Percentiles rank a stretch among this genome's conserved stretches.
Conservation (phyloP, 92 coral and sea anemone genomes). For the Meandrina meandrites region DNA sequence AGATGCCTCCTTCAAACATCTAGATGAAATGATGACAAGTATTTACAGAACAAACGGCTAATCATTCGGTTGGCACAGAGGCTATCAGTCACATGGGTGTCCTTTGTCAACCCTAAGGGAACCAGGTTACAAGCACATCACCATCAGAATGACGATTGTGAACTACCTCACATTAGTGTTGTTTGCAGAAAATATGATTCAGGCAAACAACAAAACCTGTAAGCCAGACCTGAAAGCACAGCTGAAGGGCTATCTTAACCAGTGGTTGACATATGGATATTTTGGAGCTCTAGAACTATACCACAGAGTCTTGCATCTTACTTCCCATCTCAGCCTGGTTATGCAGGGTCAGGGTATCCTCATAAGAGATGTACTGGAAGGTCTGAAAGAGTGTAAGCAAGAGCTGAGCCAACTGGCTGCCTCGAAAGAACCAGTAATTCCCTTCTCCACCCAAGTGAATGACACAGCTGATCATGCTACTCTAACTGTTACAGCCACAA, state of each 20-base stretch:
- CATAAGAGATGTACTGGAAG: conserved; percentile 39
- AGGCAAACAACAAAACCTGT: conserved; percentile 53
- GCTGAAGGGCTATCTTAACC: conserved; percentile 31
- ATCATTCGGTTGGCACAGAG: conserved; percentile 49
- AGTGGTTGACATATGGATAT: conserved; percentile 48
- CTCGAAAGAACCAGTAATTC: conserved; percentile 43
- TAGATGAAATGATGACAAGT: conserved; percentile 19
- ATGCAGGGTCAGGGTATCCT: conserved; percentile 50
- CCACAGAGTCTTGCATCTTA: conserved; percentile 50
- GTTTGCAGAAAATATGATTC: conserved; percentile 53
- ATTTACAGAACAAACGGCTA: conserved; percentile 43
- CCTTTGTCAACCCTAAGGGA: conserved; percentile 46
- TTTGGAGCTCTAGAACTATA: conserved; percentile 53
- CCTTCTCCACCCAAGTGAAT: conserved; percentile 26
- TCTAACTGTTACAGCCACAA: conserved; percentile 33
- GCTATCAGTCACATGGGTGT: conserved; percentile 52
- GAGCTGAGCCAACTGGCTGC: conserved; percentile 40
- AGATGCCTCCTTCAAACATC: too few species aligned
- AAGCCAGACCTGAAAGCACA: conserved; percentile 48
- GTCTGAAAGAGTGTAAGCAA: conserved; percentile 45
- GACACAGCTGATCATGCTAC: conserved; percentile 16
- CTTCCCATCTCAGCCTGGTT: conserved; percentile 53
- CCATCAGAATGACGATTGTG: conserved; percentile 46
- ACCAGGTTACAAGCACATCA: conserved; percentile 57
- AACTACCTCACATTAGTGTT: conserved; percentile 43